phyloP scores from a whole-genome alignment of 2,888 invertebrate species.

The Stenichneumon culpator region DNA sequence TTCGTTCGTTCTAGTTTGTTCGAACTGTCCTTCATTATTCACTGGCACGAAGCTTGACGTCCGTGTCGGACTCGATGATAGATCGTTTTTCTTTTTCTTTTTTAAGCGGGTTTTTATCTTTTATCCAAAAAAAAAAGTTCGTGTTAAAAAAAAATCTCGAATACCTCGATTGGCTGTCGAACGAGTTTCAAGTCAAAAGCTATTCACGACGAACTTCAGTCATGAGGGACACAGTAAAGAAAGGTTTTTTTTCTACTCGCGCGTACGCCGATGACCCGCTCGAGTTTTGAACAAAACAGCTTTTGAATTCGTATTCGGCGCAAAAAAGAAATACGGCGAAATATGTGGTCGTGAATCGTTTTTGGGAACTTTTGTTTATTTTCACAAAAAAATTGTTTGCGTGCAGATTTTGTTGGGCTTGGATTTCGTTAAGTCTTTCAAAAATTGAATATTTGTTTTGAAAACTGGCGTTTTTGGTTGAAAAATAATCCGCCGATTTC shows the following conservation, averaged over 20 bases:
- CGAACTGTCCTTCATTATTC: neutral
- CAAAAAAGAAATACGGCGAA: no score
- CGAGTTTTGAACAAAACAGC: neutral
- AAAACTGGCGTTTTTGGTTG: neutral
- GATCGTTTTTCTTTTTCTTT: neutral
- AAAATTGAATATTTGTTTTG: no score
- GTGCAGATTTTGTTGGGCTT: no score
- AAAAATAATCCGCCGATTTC: neutral
- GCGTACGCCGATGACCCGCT: no score
- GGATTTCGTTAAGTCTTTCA: no score
- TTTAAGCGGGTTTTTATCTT: neutral
- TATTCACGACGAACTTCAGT: neutral
- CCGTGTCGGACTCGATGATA: neutral
- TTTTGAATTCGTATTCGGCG: neutral
- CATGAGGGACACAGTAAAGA: neutral
- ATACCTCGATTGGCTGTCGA: neutral
- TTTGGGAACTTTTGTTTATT: no score
- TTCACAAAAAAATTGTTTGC: no score
- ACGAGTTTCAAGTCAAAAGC: neutral
- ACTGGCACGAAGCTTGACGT: neutral
- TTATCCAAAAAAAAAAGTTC: neutral
- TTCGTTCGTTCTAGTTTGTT: neutral
- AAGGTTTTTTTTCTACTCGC: neutral
- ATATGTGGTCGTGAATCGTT: no score
- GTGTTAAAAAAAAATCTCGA: neutral